Base-by-base conservation (phyloP, 1,140 invertebrate species). In the Carposina sasakii region DNA sequence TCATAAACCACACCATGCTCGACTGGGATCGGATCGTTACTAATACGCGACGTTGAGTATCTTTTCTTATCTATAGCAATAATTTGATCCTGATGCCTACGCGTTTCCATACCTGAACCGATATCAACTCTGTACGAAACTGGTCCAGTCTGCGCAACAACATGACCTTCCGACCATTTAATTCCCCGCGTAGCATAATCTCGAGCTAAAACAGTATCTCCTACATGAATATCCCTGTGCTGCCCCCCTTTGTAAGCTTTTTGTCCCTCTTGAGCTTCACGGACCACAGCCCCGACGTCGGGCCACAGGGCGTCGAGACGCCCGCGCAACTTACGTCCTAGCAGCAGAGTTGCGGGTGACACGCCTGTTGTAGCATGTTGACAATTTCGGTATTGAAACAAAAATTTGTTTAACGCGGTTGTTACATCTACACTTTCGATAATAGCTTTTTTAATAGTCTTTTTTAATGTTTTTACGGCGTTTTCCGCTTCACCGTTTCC, bases 361-460 rank as follows among this genome's bases (percentile, higher is more conserved):
- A 39, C 19, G 10, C 17, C 17, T 12, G 36, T 22, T 8, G 33
- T 34, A 2, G 33, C 36, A 15, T 39, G 36, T 20, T 39, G 19
- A 22, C 36, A 39, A 22, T 39, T 39, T 1, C 36, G 36, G 19
- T 39, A 22, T 20, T 39, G 17, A 21, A 39, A 39, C n/a, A 39
- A 39, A 21, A 39, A 39, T 21, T 39, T 39, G 9, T 10, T 12
- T 21, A 22, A 19, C 33, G 33, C 33, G 1, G 20, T 39, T 1
- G 17, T 12, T 10, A 39, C 12, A 20, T 39, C 36, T 12, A 21
- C 19, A 1, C 36, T 20, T 10, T 39, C 36, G 13, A 21, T 10
- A 2, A 39, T 1, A 8, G 36, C 36, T 20, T 21, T 39, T 21
- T 39, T 39, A 5, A 39, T 39, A 8, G 5, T 9, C 10, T 13